A percentile compares a stretch with the other conserved stretches of the same genome.
Conservation (phyloP, 2,888 invertebrate genomes). For the Corbicula japonica region DNA sequence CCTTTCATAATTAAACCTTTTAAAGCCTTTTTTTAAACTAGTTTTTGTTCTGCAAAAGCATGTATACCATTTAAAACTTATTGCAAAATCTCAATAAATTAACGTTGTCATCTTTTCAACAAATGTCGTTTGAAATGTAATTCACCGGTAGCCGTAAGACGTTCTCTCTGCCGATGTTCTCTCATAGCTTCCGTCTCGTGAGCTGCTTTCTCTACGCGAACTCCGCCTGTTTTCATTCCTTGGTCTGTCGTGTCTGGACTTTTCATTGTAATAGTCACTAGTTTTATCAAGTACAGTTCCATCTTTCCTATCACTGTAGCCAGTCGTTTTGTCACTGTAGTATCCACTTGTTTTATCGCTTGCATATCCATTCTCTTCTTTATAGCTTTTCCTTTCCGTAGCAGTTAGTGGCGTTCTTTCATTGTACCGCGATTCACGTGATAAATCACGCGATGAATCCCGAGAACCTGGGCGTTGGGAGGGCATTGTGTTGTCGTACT, state of each 20-base stretch:
- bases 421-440: conserved; percentile 15
- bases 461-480: too few relatives aligned
- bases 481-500: too few relatives aligned
- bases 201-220: conserved; percentile 3
- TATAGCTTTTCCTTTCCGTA: conserved; percentile 16
- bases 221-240: conserved; percentile 30
- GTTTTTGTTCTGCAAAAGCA: too few relatives aligned
- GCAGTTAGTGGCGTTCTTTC: not conserved
- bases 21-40: too few relatives aligned
- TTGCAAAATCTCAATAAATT: too few relatives aligned
- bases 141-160: too few relatives aligned
- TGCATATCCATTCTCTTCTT: conserved; percentile 24
- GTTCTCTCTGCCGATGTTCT: conserved; percentile 10
- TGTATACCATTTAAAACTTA: too few relatives aligned
- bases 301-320: not conserved
- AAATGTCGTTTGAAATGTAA: too few relatives aligned
- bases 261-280: conserved; percentile 8
- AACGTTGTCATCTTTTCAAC: too few relatives aligned
- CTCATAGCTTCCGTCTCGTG: conserved; percentile 17
- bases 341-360: conserved; percentile 27
- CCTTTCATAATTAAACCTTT: too few relatives aligned
- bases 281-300: not conserved
- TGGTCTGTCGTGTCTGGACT: conserved; percentile 20
- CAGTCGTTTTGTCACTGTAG: conserved; percentile 11
- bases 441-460: too few relatives aligned